Evolutionary conservation across 2,797 vertebrate species (phyloP), one percentile per base, ranked within the genome.

Genomic region (Clarias pachynema): DNA sequence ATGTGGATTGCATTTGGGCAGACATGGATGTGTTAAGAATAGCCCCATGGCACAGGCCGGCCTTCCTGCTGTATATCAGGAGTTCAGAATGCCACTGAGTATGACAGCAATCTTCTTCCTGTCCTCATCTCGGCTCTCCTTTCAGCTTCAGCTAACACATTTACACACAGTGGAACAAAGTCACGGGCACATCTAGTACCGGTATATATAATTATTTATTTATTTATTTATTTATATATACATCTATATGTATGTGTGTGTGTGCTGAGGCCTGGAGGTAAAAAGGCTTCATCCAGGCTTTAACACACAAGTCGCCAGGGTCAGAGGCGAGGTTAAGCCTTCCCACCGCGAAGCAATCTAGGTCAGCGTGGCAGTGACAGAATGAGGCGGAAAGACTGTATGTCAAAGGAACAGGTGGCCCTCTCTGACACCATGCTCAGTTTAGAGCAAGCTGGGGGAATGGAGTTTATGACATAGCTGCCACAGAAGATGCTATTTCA

Each of bases 371-470:
- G 79, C 84, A 87, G 86, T 90, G 88, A 91, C 85, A 78, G 84
- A 85, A 85, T 49, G 84, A 85, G 84, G 57, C 84, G 22, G 87
- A 59, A 62, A 87, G 85, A 86, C 82, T 79, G 82, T 87, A 87
- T 84, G 82, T 89, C 87, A 87, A 73, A 87, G 80, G 86, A 90
- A 89, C 89, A 90, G 91, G 88, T 90, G 89, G 88, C 87, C 82
- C 18, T 85, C 74, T 86, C 75, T 87, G 87, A 88, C 89, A 89
- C 84, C 29, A 1, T 12, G 72, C 88, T 84, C 82, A 63, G 86
- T 87, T 85, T 87, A 79, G 84, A 88, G 75, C 29, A 74, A 87
- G 87, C 83, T 65, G 4, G 86, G 82, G 88, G 88, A 86, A 62
- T 53, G 78, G 72, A 65, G 85, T 86, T 89, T 85, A 86, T 89